These are phyloP conservation scores for Digitonthophagus gazella DNA, from an alignment of 2,888 invertebrate genomes.

Conservation along the genomic window DNA sequence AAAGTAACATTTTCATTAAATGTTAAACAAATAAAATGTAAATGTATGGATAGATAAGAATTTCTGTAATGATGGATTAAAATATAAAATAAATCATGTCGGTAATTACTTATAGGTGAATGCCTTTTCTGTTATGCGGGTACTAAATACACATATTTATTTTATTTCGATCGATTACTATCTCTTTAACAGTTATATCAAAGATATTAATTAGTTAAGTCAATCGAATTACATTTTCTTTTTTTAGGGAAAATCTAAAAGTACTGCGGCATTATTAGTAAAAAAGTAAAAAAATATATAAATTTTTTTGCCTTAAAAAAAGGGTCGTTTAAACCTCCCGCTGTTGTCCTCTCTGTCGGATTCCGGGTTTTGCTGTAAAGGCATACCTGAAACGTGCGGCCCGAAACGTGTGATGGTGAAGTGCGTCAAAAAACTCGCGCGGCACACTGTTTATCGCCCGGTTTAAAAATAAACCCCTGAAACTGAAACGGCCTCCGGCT, in stretches of 20 bases:
- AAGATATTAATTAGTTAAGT: background rate
- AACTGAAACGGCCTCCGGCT: background rate
- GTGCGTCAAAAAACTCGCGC: background rate
- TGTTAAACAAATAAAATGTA: background rate
- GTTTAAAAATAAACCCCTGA: background rate
- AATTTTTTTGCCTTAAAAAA: too few relatives aligned
- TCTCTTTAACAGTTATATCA: background rate
- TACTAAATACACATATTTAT: background rate
- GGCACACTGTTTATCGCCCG: background rate
- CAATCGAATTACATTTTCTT: too few relatives aligned
- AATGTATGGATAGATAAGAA: background rate
- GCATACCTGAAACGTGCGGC: too few relatives aligned
- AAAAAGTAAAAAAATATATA: too few relatives aligned
- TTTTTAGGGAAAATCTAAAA: too few relatives aligned
- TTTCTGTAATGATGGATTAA: background rate
- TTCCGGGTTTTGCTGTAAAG: background rate
- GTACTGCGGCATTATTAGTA: too few relatives aligned
- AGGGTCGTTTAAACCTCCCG: background rate
- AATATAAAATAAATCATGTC: background rate
- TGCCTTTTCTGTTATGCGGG: background rate
- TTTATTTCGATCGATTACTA: background rate
- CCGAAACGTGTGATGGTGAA: background rate
- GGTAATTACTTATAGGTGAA: background rate
- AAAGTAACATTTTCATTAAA: background rate
- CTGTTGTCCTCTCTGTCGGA: background rate